A percentile compares a stretch with the other conserved stretches of the same genome.
These are phyloP conservation scores for Sepiola atlantica DNA, from an alignment of 2,888 invertebrate species.

Conservation along the genomic window DNA sequence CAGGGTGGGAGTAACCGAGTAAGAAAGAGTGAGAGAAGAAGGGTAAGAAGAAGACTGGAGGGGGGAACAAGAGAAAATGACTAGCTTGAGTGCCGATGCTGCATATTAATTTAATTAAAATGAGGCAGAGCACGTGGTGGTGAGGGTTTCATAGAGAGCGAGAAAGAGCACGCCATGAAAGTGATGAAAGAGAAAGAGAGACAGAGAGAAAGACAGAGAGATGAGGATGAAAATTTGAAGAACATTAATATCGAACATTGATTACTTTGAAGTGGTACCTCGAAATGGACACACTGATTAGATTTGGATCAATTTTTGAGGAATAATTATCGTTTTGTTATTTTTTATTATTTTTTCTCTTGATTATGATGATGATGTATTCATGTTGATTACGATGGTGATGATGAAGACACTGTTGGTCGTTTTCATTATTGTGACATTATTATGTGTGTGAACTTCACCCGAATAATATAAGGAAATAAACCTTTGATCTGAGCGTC, in stretches of 20 bases:
- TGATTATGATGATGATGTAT: background rate
- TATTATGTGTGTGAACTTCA: too few species aligned
- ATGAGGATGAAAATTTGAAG: background rate
- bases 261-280: slow-evolving; percentile 10
- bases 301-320: background rate
- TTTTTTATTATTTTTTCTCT: background rate
- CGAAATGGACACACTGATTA: background rate
- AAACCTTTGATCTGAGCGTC: too few species aligned
- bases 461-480: too few species aligned
- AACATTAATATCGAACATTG: background rate
- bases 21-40: background rate
- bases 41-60: too few species aligned
- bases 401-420: background rate
- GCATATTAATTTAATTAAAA: slow-evolving; percentile 32
- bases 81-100: background rate
- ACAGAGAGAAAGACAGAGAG: background rate
- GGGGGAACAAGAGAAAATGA: background rate
- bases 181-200: background rate
- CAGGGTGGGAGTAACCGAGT: background rate
- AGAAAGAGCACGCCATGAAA: background rate
- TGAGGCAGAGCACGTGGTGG: background rate
- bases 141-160: too few species aligned
- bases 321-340: background rate
- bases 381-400: background rate
- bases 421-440: too few species aligned